phyloP scores from a whole-genome alignment of 2,797 vertebrate genomes.

The Phrynocephalus vlangalii region DNA sequence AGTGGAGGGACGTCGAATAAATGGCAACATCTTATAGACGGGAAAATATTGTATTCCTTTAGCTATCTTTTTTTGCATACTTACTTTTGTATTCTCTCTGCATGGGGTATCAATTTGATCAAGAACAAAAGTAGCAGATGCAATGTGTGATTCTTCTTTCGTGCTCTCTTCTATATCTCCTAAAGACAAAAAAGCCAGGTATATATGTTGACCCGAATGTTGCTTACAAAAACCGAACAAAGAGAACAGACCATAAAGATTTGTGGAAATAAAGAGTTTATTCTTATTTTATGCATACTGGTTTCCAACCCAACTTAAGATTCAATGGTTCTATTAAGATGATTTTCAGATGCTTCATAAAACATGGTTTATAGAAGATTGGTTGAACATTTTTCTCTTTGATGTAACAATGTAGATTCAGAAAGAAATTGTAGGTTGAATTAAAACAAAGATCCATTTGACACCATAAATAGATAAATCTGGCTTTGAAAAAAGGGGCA shows the following conservation, averaged over 20 bases:
- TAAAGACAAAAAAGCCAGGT: slow-evolving; percentile 29
- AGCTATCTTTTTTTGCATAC: slow-evolving; percentile 38
- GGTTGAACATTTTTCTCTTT: neutral
- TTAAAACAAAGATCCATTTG: neutral
- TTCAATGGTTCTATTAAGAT: neutral
- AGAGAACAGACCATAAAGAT: neutral
- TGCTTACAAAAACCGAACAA: neutral
- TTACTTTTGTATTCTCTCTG: slow-evolving; percentile 39
- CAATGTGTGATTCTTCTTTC: slow-evolving; percentile 53
- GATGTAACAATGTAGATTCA: neutral
- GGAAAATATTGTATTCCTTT: slow-evolving; percentile 12
- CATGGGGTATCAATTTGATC: slow-evolving; percentile 32
- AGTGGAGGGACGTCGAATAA: too few species aligned
- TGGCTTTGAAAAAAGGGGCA: neutral
- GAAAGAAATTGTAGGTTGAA: too few species aligned
- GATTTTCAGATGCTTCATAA: neutral
- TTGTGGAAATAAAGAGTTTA: neutral
- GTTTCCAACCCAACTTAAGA: neutral
- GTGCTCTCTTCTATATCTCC: slow-evolving; percentile 56
- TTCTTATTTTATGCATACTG: neutral
- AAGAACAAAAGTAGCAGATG: slow-evolving; percentile 55
- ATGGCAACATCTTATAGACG: too few species aligned
- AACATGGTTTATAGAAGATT: neutral
- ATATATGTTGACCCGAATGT: neutral
- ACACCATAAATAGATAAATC: neutral